These are phyloP conservation scores for Galerucella calmariensis DNA, from an alignment of 2,888 invertebrate genomes.

Conservation along the genomic window DNA sequence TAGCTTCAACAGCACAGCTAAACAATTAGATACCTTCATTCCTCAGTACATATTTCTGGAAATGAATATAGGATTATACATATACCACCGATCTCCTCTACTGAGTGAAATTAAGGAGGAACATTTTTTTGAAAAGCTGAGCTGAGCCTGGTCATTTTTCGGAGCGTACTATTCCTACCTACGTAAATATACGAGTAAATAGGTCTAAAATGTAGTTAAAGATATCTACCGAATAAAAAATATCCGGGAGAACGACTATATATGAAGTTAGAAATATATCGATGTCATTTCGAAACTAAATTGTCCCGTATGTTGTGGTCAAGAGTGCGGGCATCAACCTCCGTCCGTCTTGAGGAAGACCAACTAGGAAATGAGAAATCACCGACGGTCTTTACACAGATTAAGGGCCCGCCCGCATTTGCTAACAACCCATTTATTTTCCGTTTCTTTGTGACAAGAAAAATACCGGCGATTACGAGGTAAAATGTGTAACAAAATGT, in stretches of 20 bases:
- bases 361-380: conserved; percentile 48
- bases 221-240: neutral
- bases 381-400: conserved; percentile 50
- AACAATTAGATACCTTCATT: no score
- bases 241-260: neutral
- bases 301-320: conserved; percentile 22
- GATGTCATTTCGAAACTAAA: conserved; percentile 17
- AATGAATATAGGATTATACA: no score
- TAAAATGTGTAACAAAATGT: conserved; percentile 26
- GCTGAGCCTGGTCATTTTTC: no score
- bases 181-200: no score
- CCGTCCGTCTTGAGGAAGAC: conserved; percentile 21
- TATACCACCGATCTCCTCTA: no score
- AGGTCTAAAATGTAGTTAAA: no score
- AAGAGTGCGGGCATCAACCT: conserved; percentile 20
- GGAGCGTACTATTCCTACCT: no score
- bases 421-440: conserved; percentile 52
- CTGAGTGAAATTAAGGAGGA: no score
- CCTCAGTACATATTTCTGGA: no score
- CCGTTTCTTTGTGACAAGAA: conserved; percentile 42
- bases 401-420: conserved; percentile 53
- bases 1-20: no score
- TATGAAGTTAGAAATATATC: conserved; percentile 5
- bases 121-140: no score
- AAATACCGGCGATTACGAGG: conserved; percentile 40